Percentiles rank a stretch among this genome's conserved stretches.
Conservation (phyloP, 2,888 invertebrate species). For the Drosophila kanekoi region DNA sequence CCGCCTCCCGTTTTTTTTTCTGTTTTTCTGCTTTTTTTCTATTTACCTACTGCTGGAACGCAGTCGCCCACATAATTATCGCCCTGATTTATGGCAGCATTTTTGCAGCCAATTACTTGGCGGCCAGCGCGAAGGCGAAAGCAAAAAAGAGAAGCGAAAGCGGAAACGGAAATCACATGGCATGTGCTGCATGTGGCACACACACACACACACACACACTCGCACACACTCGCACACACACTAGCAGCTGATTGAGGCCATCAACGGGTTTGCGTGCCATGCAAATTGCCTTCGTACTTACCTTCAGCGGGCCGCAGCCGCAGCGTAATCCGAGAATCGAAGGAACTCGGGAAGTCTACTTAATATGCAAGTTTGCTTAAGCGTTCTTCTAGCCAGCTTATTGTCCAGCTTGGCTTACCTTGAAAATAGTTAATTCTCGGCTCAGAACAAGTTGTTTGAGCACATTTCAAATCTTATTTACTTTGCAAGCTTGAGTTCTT, state of each 20-base stretch:
- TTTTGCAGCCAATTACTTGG: constrained; percentile 79
- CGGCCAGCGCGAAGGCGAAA: constrained; percentile 22
- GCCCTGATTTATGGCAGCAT: constrained; percentile 78
- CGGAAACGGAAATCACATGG: constrained; percentile 56
- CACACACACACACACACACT: constrained; percentile 6
- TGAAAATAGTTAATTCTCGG: neutral
- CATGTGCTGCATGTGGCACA: constrained; percentile 43
- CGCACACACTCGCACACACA: neutral
- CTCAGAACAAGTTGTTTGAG: too few relatives aligned
- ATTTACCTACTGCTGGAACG: constrained; percentile 40
- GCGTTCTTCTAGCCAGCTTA: too few relatives aligned
- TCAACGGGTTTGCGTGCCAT: constrained; percentile 49
- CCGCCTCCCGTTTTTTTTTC: too few relatives aligned
- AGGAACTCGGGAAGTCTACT: neutral
- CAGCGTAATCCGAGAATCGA: constrained; percentile 6
- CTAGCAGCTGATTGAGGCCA: constrained; percentile 35
- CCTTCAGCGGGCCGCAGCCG: constrained; percentile 18
- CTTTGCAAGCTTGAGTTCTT: too few relatives aligned
- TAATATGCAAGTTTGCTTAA: neutral
- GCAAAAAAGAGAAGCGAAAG: constrained; percentile 9
- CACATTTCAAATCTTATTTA: too few relatives aligned
- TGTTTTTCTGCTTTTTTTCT: neutral
- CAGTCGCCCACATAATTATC: constrained; percentile 82
- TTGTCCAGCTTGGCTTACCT: neutral
- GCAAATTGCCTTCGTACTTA: constrained; percentile 45